phyloP scores from a whole-genome alignment of 1,140 invertebrate species.

The Drosophila mauritiana region DNA sequence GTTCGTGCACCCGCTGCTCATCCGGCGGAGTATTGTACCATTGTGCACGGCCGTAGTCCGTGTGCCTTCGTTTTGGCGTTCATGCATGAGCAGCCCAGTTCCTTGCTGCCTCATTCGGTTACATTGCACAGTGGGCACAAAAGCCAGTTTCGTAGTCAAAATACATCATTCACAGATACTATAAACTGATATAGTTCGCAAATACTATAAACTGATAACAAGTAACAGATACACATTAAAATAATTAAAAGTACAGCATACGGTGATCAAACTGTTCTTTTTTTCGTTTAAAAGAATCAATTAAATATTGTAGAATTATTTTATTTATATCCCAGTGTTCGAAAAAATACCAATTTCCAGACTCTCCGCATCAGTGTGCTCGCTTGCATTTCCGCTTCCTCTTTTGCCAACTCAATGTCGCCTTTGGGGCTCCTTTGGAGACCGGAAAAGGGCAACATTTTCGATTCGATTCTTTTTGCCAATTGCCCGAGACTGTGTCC shows the following conservation, averaged over 20 bases:
- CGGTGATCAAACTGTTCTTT: no score
- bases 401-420: conserved; percentile 48
- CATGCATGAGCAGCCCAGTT: conserved; percentile 75
- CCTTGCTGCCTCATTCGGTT: conserved; percentile 47
- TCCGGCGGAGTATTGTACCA: conserved; percentile 52
- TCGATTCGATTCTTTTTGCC: conserved; percentile 74
- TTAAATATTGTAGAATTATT: no score
- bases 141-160: background rate
- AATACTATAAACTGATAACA: no score
- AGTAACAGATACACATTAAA: no score
- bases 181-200: no score
- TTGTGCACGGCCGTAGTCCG: conserved; percentile 19
- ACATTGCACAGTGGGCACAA: conserved; percentile 6
- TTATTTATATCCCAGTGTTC: no score
- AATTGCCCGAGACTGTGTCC: conserved; percentile 53
- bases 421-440: conserved; percentile 39
- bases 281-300: no score
- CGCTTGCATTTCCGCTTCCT: conserved; percentile 73
- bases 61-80: conserved; percentile 61
- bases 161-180: background rate
- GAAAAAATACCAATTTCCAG: no score
- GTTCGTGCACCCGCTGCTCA: conserved; percentile 61
- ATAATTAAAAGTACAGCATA: no score
- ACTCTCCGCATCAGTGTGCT: background rate
- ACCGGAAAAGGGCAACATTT: conserved; percentile 54